Evolutionary conservation across 2,888 invertebrate species (phyloP).

Genomic region (Ferrisia virgata): DNA sequence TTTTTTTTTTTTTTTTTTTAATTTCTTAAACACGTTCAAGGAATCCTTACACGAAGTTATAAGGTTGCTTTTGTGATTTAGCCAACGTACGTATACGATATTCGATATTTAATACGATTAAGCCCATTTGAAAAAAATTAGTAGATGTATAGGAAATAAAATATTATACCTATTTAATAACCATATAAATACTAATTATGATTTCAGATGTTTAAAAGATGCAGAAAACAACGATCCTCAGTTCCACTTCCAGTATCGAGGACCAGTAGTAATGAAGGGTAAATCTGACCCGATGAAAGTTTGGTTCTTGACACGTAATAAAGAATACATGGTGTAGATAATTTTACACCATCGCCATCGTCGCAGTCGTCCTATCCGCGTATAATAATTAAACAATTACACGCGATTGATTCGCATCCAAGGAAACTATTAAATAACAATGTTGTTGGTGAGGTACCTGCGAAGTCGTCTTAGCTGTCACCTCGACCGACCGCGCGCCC

Average conservation of each 20-base stretch:
- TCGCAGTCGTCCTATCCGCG: neutral
- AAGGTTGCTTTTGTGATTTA: neutral
- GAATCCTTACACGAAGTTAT: conserved; percentile 8
- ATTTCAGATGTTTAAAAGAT: conserved; percentile 72
- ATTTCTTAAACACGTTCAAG: neutral
- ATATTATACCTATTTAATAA: neutral
- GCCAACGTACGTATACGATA: neutral
- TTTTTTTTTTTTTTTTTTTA: neutral
- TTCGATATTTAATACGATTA: neutral
- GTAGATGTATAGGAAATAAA: too few relatives aligned
- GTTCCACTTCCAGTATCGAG: conserved; percentile 80
- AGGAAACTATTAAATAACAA: conserved; percentile 24
- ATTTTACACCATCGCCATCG: neutral
- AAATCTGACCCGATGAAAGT: conserved; percentile 91
- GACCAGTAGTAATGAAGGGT: conserved; percentile 88
- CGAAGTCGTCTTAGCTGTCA: neutral
- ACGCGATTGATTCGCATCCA: conserved; percentile 20
- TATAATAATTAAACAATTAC: conserved; percentile 17
- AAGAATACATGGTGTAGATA: conserved; percentile 47
- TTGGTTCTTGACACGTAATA: conserved; percentile 70
- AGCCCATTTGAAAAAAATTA: neutral
- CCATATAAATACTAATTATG: conserved; percentile 48
- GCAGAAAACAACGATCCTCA: conserved; percentile 80
- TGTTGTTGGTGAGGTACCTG: neutral
- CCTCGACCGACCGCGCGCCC: too few relatives aligned